Conservation (phyloP, 30 jellyfish, hydroid and myxozoan genomes). For the Clytia hemisphaerica region DNA sequence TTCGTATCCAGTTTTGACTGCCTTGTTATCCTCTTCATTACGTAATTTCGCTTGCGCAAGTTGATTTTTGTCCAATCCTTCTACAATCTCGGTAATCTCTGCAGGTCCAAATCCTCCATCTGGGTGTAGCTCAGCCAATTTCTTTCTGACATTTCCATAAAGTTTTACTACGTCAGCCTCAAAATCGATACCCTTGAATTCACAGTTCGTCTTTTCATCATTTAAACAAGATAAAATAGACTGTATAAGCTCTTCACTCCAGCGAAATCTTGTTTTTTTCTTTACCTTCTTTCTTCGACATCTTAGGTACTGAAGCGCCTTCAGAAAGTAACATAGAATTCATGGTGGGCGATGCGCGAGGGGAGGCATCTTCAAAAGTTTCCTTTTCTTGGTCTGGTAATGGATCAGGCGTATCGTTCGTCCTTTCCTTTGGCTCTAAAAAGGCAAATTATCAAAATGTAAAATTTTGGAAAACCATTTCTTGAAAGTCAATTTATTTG, state of each 20-base stretch:
- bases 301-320: too few species aligned
- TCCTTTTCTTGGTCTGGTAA: too few species aligned
- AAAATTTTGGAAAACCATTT: too few species aligned
- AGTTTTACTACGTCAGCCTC: constrained; percentile 39
- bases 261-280: too few species aligned
- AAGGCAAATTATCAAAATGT: too few species aligned
- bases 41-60: constrained; percentile 2
- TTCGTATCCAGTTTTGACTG: constrained; percentile 31
- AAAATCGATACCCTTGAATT: constrained; percentile 33
- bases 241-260: constrained; percentile 31
- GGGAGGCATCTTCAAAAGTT: too few species aligned
- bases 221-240: constrained; percentile 13
- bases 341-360: too few species aligned
- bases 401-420: too few species aligned
- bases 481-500: too few species aligned
- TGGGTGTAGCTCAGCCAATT: constrained; percentile 34
- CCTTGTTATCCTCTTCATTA: constrained; percentile 19
- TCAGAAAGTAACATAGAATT: too few species aligned
- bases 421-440: too few species aligned
- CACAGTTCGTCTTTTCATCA: constrained; percentile 23
- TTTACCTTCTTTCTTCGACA: too few species aligned
- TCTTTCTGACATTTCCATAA: constrained; percentile 26
- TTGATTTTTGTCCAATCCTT: constrained; percentile 16
- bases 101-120: constrained; percentile 40
- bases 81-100: constrained; percentile 5